Percentiles rank a stretch among this genome's conserved stretches.
These are phyloP conservation scores for Bombyx mandarina DNA, from an alignment of 1,140 invertebrate genomes.

Conservation along the genomic window DNA sequence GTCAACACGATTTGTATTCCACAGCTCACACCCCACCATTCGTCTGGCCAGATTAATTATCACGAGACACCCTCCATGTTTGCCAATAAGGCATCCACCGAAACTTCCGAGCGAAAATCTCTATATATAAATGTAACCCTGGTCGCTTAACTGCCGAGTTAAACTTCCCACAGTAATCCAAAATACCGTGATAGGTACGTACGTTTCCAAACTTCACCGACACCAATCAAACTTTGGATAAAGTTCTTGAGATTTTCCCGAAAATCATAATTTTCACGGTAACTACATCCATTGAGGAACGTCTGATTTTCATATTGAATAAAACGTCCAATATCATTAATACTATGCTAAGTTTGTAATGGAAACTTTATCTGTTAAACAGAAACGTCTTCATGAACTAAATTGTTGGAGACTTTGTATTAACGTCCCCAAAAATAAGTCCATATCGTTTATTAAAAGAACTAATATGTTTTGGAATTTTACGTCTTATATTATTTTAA, in stretches of 20 bases:
- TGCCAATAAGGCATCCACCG: conserved; percentile 58
- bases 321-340: too few relatives aligned
- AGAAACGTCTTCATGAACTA: too few relatives aligned
- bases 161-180: too few relatives aligned
- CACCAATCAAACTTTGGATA: conserved; percentile 15
- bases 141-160: too few relatives aligned
- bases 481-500: too few relatives aligned
- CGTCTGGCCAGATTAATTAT: conserved; percentile 67
- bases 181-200: neutral
- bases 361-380: too few relatives aligned
- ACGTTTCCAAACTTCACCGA: conserved; percentile 1
- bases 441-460: too few relatives aligned
- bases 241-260: conserved; percentile 7
- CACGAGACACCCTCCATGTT: conserved; percentile 50
- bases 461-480: too few relatives aligned
- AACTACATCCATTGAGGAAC: neutral
- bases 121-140: conserved; percentile 14
- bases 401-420: too few relatives aligned
- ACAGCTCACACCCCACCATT: conserved; percentile 32
- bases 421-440: too few relatives aligned
- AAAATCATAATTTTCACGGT: conserved; percentile 7
- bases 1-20: conserved; percentile 52
- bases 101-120: conserved; percentile 45
- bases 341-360: too few relatives aligned
- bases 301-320: neutral